Conservation (phyloP, 2,888 invertebrate species). For the Amaurobius ferox region DNA sequence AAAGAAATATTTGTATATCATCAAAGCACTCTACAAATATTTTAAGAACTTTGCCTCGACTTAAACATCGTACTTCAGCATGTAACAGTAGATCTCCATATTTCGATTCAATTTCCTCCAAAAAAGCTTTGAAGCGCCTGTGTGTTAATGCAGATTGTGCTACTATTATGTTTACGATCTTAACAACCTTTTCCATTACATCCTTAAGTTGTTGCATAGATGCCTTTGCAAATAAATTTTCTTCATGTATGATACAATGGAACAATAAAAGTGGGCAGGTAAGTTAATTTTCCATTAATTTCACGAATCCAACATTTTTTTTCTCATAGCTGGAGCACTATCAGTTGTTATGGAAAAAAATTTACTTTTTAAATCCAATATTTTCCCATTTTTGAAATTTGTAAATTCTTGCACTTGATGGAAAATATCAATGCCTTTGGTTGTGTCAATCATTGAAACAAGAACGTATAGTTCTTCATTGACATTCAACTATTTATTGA, state of each 20-base stretch:
- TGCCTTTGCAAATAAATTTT: background rate
- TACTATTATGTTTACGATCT: background rate
- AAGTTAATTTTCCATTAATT: background rate
- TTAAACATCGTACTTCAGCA: slow-evolving; percentile 22
- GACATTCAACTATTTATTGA: slow-evolving; percentile 26
- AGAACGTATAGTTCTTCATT: slow-evolving; percentile 1
- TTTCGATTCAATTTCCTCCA: slow-evolving; percentile 10
- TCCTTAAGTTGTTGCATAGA: background rate
- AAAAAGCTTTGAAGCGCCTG: slow-evolving; percentile 7
- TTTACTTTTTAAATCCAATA: too few species aligned
- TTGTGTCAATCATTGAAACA: slow-evolving; percentile 16
- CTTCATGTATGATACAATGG: background rate
- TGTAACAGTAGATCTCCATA: slow-evolving; percentile 17
- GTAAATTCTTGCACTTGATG: background rate
- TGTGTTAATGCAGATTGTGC: background rate
- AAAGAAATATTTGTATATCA: slow-evolving; percentile 24
- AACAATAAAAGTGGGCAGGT: background rate
- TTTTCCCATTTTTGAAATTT: background rate
- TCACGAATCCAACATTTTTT: background rate
- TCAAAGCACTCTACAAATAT: slow-evolving; percentile 26
- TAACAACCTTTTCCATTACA: background rate
- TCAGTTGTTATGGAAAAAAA: slow-evolving; percentile 1
- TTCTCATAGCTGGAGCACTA: background rate
- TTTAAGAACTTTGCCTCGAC: slow-evolving; percentile 14
- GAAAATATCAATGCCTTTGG: slow-evolving; percentile 3